Base-by-base conservation (phyloP, 2,113 vertebrate genomes). In the Campylomormyrus tamandua region DNA sequence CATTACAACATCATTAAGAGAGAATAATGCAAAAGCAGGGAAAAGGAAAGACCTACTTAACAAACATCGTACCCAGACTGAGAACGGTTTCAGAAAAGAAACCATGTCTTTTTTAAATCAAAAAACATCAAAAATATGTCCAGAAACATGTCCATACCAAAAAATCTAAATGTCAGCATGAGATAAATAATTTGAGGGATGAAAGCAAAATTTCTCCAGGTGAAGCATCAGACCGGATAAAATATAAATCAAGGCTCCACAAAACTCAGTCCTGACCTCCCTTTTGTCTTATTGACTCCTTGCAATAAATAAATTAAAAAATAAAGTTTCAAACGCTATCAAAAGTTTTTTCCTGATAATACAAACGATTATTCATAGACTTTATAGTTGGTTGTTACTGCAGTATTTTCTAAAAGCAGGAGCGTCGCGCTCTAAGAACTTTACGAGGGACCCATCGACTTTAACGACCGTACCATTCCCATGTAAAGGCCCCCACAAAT, bases 161-260 rank as follows among this genome's bases (percentile, higher is more conserved):
- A 50, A 27, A 45, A 49, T n/a, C 46, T 5, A 50, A 50, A 53
- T 35, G n/a, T 87, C 48, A 35, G 85, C 31, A 53, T 35, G 48
- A 86, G 83, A 50, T 24, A 17, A 80, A 42, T 80, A 35, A 80
- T 80, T 80, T 39, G 17, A 35, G 45, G n/a, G 83, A 49, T 50
- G 83, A 86, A 48, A 87, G 50, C 17, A 56, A 56, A 9, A 87
- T 27, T 87, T 87, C 17, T 39, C 31, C 50, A 53, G 85, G n/a
- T 50, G 17, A 85, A 27, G 85, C n/a, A 27, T 87, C 50, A 49
- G 50, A 27, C 49, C 8, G 8, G 24, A 87, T 87, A 21, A 87
- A 87, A 87, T 53, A 56, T 87, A 53, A 53, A 87, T 87, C 50
- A 87, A 87, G 85, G 85, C 27, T n/a, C 50, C 45, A 15, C 21